Conservation (phyloP, 2,888 invertebrate genomes). For the Dryomyza anilis region DNA sequence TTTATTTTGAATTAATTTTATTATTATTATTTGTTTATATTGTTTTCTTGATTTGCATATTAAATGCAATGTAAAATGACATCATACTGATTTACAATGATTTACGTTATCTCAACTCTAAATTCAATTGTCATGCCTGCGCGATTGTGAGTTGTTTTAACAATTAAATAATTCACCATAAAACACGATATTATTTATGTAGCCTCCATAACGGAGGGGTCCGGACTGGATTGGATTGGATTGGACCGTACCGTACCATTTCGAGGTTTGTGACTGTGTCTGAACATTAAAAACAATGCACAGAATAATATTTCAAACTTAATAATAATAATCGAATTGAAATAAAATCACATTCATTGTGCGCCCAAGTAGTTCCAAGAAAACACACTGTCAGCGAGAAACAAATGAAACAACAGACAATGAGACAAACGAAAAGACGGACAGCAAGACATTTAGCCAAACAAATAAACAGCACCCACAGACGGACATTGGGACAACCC, state of each 20-base stretch:
- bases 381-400: no score
- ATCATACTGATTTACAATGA: constrained; percentile 16
- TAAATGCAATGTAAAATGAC: constrained; percentile 8
- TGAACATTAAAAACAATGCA: constrained; percentile 16
- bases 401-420: constrained; percentile 7
- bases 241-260: background rate
- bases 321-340: constrained; percentile 9
- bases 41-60: constrained; percentile 4
- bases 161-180: constrained; percentile 14
- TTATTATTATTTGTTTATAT: background rate
- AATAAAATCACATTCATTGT: constrained; percentile 24
- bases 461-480: background rate
- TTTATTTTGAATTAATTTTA: no score
- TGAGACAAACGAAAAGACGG: background rate
- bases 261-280: background rate
- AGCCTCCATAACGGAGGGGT: background rate
- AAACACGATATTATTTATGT: constrained; percentile 18
- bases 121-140: background rate
- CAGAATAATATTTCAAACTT: constrained; percentile 15
- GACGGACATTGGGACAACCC: background rate
- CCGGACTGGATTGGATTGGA: background rate
- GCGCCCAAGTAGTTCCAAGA: constrained; percentile 17
- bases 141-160: constrained; percentile 8
- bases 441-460: background rate
- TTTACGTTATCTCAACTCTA: background rate